Evolutionary conservation across 2,888 invertebrate species (phyloP), one percentile per base, ranked within the genome.

Genomic region (Galerucella pusilla): DNA sequence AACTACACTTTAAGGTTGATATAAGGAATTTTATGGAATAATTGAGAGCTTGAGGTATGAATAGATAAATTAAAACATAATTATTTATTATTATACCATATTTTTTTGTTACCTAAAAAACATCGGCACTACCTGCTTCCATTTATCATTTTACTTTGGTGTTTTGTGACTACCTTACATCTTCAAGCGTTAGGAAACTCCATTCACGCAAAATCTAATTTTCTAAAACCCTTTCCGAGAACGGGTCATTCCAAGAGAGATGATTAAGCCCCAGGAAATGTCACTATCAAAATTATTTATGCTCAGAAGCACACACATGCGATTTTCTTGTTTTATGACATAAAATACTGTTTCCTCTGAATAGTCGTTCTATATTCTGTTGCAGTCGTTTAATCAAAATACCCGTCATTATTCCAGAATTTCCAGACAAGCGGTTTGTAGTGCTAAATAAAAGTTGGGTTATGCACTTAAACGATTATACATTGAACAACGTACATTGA

Each of bases 281-380:
- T 71, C 70, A 71, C 69, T 61, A 71, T 71, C 57, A 60, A 66
- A 73, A 73, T 75, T 73, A 67, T 73, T 75, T 70, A 73, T 72
- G 72, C 66, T 66, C 72, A 67, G 52, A 66, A 72, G 49, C 72
- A 72, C 65, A 66, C 66, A 60, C 66, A 66, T 60, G 57, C 59
- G 72, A 67, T 72, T 72, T 72, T 65, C 20, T 65, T 65, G 46
- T 65, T 65, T 65, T 16, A 45, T 20, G n/a, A 45, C 64, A 20
- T 20, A 64, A 5, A 59, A 65, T 65, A 25, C 20, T 10, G 64
- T 46, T 65, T 65, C 4, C 46, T 65, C 64, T 20, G 46, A 46
- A 42, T 14, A n/a, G 61, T 61, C 35, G 35, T 35, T 64, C 45
- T 16, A 42, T 64, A 64, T 64, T 45, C 45, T 10, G 45, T 64